Percentiles rank a stretch among this genome's conserved stretches.
phyloP scores from a whole-genome alignment of 2,797 vertebrate species.

The Mionectes olivaceus region DNA sequence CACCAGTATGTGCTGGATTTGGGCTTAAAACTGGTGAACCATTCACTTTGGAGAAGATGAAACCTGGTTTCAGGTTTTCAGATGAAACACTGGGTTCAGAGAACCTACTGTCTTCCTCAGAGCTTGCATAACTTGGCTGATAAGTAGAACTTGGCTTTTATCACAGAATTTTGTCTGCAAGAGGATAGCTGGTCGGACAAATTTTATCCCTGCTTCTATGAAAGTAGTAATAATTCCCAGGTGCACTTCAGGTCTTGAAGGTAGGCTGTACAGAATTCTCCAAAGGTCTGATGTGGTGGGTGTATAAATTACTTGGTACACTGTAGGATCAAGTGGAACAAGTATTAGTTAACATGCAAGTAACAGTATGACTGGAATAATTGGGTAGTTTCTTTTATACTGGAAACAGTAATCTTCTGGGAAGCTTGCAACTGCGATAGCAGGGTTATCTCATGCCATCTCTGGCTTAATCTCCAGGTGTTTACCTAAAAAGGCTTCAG shows the following conservation, averaged over 20 bases:
- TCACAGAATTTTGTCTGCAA: background rate
- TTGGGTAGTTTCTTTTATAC: background rate
- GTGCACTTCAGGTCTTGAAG: background rate
- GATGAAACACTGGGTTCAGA: background rate
- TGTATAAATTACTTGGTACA: background rate
- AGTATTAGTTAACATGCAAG: background rate
- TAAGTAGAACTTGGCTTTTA: background rate
- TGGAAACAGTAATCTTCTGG: background rate
- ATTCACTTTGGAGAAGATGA: background rate
- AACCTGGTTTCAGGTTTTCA: too few species aligned
- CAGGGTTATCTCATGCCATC: background rate
- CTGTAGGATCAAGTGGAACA: background rate
- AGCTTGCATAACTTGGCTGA: background rate
- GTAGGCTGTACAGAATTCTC: accelerated
- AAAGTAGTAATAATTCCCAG: background rate
- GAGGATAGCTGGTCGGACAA: background rate
- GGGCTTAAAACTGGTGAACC: background rate
- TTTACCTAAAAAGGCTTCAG: background rate
- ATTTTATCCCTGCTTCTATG: background rate
- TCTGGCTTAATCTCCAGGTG: background rate
- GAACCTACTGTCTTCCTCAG: background rate
- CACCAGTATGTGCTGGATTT: background rate
- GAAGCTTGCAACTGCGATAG: background rate
- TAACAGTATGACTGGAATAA: background rate
- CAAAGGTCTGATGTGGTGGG: background rate